Percentiles rank a stretch among this genome's conserved stretches.
These are phyloP conservation scores for Agonopterix subpropinquella DNA, from an alignment of 2,888 invertebrate genomes.

Conservation along the genomic window DNA sequence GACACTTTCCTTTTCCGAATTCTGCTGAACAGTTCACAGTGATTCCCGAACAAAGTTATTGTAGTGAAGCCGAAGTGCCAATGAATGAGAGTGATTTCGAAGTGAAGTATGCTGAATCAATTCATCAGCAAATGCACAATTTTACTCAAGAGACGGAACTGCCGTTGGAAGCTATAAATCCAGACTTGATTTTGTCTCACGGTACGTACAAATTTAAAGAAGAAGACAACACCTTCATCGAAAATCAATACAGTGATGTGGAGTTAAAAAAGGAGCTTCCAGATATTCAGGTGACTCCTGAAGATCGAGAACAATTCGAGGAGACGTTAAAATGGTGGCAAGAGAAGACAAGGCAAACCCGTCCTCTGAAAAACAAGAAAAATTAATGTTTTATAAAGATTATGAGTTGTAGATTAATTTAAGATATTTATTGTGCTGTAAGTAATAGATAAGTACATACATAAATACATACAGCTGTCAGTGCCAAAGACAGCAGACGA, in stretches of 20 bases:
- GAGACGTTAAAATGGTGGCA: constrained; percentile 73
- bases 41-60: constrained; percentile 60
- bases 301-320: constrained; percentile 66
- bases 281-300: constrained; percentile 65
- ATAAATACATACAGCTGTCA: constrained; percentile 65
- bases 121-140: constrained; percentile 45
- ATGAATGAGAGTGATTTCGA: constrained; percentile 58
- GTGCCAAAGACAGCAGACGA: constrained; percentile 59
- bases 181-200: constrained; percentile 45
- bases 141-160: constrained; percentile 37
- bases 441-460: constrained; percentile 19
- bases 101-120: constrained; percentile 64
- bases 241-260: constrained; percentile 61
- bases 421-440: constrained; percentile 40
- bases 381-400: constrained; percentile 11
- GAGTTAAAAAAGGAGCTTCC: constrained; percentile 67
- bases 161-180: constrained; percentile 43
- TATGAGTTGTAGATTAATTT: constrained; percentile 21
- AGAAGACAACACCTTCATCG: constrained; percentile 51
- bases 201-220: constrained; percentile 52
- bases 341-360: constrained; percentile 58
- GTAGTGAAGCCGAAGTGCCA: constrained; percentile 57
- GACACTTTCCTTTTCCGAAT: constrained; percentile 68
- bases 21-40: constrained; percentile 71
- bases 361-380: constrained; percentile 32